These are phyloP conservation scores for Aphyosemion australe DNA, from an alignment of 2,113 vertebrate genomes.

Conservation along the genomic window DNA sequence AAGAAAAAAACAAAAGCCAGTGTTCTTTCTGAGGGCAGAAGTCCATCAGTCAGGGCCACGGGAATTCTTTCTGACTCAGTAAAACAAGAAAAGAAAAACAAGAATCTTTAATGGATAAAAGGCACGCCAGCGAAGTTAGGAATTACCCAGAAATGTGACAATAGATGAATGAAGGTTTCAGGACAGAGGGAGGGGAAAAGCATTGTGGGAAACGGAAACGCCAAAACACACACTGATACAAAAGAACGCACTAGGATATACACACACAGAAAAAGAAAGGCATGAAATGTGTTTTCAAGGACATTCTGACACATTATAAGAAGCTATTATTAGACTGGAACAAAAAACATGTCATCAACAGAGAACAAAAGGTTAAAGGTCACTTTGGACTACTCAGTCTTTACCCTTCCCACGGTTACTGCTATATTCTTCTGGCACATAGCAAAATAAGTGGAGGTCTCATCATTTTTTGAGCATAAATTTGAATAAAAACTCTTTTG, in stretches of 20 bases:
- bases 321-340: constrained; percentile 13
- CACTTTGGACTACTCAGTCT: not conserved
- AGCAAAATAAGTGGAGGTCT: not conserved
- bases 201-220: constrained; percentile 57
- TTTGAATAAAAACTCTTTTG: no score
- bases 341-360: not conserved
- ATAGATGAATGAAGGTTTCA: constrained; percentile 53
- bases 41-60: constrained; percentile 34
- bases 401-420: not conserved
- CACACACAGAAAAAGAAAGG: constrained; percentile 12
- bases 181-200: constrained; percentile 24
- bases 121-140: constrained; percentile 42
- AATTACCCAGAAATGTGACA: constrained; percentile 61
- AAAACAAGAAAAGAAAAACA: constrained; percentile 50
- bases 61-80: constrained; percentile 54
- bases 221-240: constrained; percentile 19
- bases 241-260: no score
- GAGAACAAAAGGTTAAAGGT: constrained; percentile 49
- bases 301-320: constrained; percentile 41
- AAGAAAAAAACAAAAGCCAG: constrained; percentile 11
- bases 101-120: constrained; percentile 33
- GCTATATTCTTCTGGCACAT: not conserved
- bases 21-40: constrained; percentile 25
- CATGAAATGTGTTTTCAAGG: constrained; percentile 28
- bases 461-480: not conserved